Percentiles rank a stretch among this genome's conserved stretches.
Evolutionary conservation across 2,797 vertebrate species (phyloP).

Genomic region (Sphenopsis melanotis): DNA sequence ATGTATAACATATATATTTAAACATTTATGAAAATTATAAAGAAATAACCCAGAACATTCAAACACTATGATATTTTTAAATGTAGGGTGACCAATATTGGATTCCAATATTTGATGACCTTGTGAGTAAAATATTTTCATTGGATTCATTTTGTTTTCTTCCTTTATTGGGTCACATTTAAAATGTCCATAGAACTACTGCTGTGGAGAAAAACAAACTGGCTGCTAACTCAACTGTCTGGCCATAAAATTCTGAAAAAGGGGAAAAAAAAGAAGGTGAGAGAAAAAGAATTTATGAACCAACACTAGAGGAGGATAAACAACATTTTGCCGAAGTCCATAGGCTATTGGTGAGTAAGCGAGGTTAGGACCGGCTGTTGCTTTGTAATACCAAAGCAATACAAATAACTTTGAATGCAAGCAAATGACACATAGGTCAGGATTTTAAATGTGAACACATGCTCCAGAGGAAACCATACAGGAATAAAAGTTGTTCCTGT

Average conservation of each 20-base stretch:
- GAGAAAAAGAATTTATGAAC: constrained; percentile 18
- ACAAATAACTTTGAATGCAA: constrained; percentile 70
- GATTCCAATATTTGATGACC: not conserved
- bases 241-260: constrained; percentile 3
- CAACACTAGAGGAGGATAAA: not conserved
- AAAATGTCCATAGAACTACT: not conserved
- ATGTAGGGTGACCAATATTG: constrained; percentile 10
- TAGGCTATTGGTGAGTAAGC: constrained; percentile 26
- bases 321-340: constrained; percentile 24
- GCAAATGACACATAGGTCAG: constrained; percentile 68
- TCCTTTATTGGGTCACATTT: constrained; percentile 47
- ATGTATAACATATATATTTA: constrained; percentile 19
- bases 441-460: constrained; percentile 79
- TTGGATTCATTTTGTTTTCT: constrained; percentile 34
- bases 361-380: constrained; percentile 5
- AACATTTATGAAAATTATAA: constrained; percentile 38
- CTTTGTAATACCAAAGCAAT: constrained; percentile 59
- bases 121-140: constrained; percentile 32
- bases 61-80: constrained; percentile 47
- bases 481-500: constrained; percentile 74
- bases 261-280: not conserved
- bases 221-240: not conserved
- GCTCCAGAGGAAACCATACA: constrained; percentile 69
- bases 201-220: constrained; percentile 13
- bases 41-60: constrained; percentile 38